A percentile compares a stretch with the other conserved stretches of the same genome.
These are phyloP conservation scores for Chrysolina americana DNA, from an alignment of 2,888 invertebrate species.

Conservation along the genomic window DNA sequence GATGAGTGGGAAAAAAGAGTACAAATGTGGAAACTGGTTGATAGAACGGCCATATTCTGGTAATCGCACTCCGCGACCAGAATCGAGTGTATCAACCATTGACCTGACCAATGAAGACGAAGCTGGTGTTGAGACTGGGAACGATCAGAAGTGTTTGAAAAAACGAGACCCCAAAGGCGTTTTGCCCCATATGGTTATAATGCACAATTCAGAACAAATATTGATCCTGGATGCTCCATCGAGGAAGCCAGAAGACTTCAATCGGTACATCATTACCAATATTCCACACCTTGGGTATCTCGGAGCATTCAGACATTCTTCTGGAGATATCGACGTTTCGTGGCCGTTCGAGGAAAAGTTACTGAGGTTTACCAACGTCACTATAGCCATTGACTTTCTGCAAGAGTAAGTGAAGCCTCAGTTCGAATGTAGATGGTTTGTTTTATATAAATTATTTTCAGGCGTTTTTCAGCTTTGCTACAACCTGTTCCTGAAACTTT, in stretches of 20 bases:
- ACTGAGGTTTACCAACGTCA: constrained; percentile 54
- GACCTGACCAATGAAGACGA: constrained; percentile 48
- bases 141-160: background rate
- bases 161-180: background rate
- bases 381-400: constrained; percentile 51
- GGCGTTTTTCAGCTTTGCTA: constrained; percentile 58
- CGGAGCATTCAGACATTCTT: constrained; percentile 53
- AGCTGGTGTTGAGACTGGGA: background rate
- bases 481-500: constrained; percentile 60
- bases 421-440: background rate
- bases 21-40: constrained; percentile 54
- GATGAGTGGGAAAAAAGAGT: constrained; percentile 55
- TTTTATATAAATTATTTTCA: constrained; percentile 42
- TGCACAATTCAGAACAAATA: constrained; percentile 41
- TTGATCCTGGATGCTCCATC: constrained; percentile 44
- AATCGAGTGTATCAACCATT: constrained; percentile 39
- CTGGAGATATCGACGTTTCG: constrained; percentile 56
- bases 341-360: constrained; percentile 60
- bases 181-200: constrained; percentile 30
- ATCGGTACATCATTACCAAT: constrained; percentile 60
- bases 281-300: constrained; percentile 62
- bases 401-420: constrained; percentile 52
- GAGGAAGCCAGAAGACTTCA: constrained; percentile 51
- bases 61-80: background rate
- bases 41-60: constrained; percentile 39